Conservation (phyloP, 2,888 invertebrate genomes). For the Teleogryllus oceanicus region DNA sequence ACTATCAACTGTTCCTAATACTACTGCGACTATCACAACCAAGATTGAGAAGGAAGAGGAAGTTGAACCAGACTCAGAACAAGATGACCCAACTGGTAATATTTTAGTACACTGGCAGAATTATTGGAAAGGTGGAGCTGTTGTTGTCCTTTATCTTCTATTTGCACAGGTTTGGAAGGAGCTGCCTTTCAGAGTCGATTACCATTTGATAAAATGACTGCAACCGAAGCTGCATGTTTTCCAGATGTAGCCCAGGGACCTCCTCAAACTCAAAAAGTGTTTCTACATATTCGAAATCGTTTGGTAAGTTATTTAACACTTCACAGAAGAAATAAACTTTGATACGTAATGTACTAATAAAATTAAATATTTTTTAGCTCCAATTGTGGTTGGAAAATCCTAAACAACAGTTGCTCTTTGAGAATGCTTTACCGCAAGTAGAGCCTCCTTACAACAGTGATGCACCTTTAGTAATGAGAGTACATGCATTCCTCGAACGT, state of each 20-base stretch:
- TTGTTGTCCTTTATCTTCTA: not conserved
- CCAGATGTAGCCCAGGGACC: slow-evolving; percentile 84
- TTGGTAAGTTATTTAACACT: slow-evolving; percentile 53
- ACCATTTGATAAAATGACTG: slow-evolving; percentile 91
- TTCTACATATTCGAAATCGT: slow-evolving; percentile 86
- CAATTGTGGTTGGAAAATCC: slow-evolving; percentile 97
- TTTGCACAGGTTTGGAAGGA: slow-evolving; percentile 71
- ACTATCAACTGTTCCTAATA: slow-evolving; percentile 29
- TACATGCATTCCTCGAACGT: slow-evolving; percentile 88
- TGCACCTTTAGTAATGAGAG: slow-evolving; percentile 72
- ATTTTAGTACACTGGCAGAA: slow-evolving; percentile 20
- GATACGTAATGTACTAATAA: not conserved
- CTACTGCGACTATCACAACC: slow-evolving; percentile 26
- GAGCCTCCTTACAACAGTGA: slow-evolving; percentile 90
- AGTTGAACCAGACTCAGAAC: slow-evolving; percentile 51
- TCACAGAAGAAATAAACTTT: not conserved
- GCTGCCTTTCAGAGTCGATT: slow-evolving; percentile 91
- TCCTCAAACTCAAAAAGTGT: slow-evolving; percentile 79
- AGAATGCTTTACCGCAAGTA: slow-evolving; percentile 75
- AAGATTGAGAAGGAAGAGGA: slow-evolving; percentile 45
- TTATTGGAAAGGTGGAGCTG: not conserved
- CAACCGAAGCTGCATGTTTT: slow-evolving; percentile 89
- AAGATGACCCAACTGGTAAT: slow-evolving; percentile 54
- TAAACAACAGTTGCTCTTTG: slow-evolving; percentile 81
- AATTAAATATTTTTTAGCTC: slow-evolving; percentile 47